A percentile compares a stretch with the other conserved stretches of the same genome.
phyloP scores from a whole-genome alignment of 2,797 vertebrate genomes.

The Anguilla pacifica region DNA sequence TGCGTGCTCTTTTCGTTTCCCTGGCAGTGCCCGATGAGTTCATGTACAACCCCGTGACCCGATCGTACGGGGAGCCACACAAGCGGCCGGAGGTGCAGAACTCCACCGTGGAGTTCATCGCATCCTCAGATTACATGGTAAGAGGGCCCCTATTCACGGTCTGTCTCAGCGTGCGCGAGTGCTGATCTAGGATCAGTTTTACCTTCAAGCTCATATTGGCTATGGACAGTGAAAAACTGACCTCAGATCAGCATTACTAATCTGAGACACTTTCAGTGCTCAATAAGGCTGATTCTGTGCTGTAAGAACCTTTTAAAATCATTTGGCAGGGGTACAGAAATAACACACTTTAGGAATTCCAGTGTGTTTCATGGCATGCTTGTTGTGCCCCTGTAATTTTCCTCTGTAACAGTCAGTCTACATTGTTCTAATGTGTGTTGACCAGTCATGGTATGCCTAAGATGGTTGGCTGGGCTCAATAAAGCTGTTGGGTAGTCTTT shows the following conservation, averaged over 20 bases:
- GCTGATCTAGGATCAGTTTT: neutral
- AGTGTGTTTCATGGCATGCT: neutral
- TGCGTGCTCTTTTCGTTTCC: neutral
- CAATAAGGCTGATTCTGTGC: too few species aligned
- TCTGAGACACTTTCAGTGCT: neutral
- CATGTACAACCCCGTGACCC: constrained; percentile 96
- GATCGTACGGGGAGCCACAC: constrained; percentile 94
- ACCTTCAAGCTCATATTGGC: neutral
- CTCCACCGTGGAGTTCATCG: constrained; percentile 95
- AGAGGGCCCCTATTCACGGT: constrained; percentile 28
- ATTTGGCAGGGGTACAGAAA: too few species aligned
- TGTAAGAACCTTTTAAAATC: neutral
- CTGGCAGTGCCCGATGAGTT: constrained; percentile 93
- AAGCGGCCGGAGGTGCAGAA: constrained; percentile 96
- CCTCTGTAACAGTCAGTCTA: too few species aligned
- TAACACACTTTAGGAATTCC: too few species aligned
- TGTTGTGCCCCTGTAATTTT: too few species aligned
- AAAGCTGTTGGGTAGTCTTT: neutral
- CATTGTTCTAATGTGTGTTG: too few species aligned
- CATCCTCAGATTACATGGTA: constrained; percentile 98
- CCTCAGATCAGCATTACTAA: neutral
- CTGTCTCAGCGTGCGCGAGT: neutral
- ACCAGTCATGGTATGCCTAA: neutral
- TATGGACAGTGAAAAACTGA: neutral
- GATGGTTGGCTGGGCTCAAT: neutral